Conservation (phyloP, 2,888 invertebrate genomes). For the Lochmaea crataegi region DNA sequence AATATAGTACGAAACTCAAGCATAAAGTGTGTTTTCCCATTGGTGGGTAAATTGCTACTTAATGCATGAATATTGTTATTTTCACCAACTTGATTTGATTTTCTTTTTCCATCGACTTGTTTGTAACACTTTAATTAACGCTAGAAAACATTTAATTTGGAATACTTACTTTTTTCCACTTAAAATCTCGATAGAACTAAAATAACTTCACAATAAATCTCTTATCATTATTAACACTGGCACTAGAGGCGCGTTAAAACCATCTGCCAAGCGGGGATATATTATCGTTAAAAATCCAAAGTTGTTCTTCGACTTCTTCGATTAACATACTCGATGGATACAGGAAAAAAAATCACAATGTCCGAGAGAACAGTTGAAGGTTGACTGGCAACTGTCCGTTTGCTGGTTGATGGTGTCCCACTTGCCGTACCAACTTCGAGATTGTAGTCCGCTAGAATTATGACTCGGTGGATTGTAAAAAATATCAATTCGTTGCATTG, state of each 20-base stretch:
- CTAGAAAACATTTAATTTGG: background rate
- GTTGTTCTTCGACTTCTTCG: conserved; percentile 24
- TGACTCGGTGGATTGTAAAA: background rate
- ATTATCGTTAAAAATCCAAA: conserved; percentile 16
- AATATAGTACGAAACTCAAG: too few species aligned
- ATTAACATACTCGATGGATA: conserved; percentile 19
- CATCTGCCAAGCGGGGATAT: conserved; percentile 8
- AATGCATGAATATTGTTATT: too few species aligned
- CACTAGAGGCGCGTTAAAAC: conserved; percentile 7
- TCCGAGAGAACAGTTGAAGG: conserved; percentile 39
- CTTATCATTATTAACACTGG: background rate
- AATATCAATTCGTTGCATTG: background rate
- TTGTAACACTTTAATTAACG: background rate
- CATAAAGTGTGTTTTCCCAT: too few species aligned
- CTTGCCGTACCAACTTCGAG: conserved; percentile 33
- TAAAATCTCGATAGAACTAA: background rate
- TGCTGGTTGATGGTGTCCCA: conserved; percentile 36
- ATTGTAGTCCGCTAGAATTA: conserved; percentile 16
- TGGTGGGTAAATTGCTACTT: too few species aligned
- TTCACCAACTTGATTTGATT: too few species aligned
- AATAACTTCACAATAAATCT: conserved; percentile 16
- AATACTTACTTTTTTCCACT: conserved; percentile 8
- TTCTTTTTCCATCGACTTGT: background rate
- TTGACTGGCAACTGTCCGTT: conserved; percentile 39
- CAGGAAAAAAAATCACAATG: conserved; percentile 11